These are phyloP conservation scores for Echinops telfairi DNA, from an alignment of 2,113 vertebrate species.

Conservation along the genomic window DNA sequence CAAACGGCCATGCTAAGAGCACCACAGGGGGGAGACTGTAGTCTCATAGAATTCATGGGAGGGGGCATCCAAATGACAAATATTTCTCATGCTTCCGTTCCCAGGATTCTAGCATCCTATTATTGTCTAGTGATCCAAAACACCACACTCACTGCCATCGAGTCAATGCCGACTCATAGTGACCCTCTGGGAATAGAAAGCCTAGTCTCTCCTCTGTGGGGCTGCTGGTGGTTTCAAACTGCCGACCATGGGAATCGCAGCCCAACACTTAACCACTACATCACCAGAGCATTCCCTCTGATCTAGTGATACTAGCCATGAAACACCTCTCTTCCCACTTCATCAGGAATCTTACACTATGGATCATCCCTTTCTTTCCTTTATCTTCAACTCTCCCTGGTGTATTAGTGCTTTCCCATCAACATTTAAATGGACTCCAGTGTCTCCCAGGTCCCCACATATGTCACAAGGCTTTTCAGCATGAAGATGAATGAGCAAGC, in stretches of 20 bases:
- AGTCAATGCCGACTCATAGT: no score
- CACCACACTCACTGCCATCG: no score
- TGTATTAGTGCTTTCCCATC: background rate
- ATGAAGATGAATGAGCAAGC: background rate
- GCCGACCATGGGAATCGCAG: no score
- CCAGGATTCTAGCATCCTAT: background rate
- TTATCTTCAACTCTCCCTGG: background rate
- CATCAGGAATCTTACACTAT: background rate
- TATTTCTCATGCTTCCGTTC: background rate
- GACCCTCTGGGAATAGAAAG: no score
- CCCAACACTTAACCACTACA: no score
- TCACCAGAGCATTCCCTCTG: no score
- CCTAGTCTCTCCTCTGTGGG: no score
- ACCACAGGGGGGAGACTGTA: background rate
- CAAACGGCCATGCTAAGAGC: background rate
- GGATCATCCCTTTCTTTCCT: background rate
- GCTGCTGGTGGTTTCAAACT: no score
- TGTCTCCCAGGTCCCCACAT: background rate
- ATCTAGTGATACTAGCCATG: background rate
- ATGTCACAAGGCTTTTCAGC: conserved; percentile 9
- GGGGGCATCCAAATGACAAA: background rate
- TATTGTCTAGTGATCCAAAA: no score
- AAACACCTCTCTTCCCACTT: background rate
- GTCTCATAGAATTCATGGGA: background rate
- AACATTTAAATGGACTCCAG: background rate